phyloP scores from a whole-genome alignment of 2,113 vertebrate genomes.

The Erythrocercus mccallii region DNA sequence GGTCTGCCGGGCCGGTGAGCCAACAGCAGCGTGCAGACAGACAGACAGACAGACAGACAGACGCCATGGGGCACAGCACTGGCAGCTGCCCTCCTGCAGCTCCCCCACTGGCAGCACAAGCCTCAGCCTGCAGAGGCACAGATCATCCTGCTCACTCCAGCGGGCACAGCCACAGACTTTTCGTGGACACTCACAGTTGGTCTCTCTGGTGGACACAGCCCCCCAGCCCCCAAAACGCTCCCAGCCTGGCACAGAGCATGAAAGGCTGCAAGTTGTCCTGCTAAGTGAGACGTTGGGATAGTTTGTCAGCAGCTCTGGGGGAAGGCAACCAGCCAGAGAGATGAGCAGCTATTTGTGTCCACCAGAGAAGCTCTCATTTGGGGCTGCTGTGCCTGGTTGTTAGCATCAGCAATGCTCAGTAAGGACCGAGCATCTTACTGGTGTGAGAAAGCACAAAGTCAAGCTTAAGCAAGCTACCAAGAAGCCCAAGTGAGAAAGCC shows the following conservation, averaged over 20 bases:
- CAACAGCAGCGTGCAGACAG: not conserved
- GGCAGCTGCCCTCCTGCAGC: not conserved
- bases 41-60: not conserved
- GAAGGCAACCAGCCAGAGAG: not conserved
- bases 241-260: rapidly evolving
- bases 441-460: not conserved
- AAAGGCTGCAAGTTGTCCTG: not conserved
- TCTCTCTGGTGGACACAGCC: rapidly evolving
- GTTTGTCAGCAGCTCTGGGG: not conserved
- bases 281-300: rapidly evolving
- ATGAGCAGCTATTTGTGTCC: not conserved
- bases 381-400: not conserved
- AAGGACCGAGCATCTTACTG: not conserved
- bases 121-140: not conserved
- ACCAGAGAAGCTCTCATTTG: not conserved
- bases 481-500: not conserved
- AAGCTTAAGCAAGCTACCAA: not conserved
- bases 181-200: not conserved
- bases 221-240: rapidly evolving
- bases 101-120: not conserved
- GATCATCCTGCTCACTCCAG: not conserved
- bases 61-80: not conserved
- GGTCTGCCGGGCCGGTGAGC: not conserved
- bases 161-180: rapidly evolving
- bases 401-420: not conserved